phyloP scores from a whole-genome alignment of 2,888 invertebrate genomes.

The Odontomyia ornata region DNA sequence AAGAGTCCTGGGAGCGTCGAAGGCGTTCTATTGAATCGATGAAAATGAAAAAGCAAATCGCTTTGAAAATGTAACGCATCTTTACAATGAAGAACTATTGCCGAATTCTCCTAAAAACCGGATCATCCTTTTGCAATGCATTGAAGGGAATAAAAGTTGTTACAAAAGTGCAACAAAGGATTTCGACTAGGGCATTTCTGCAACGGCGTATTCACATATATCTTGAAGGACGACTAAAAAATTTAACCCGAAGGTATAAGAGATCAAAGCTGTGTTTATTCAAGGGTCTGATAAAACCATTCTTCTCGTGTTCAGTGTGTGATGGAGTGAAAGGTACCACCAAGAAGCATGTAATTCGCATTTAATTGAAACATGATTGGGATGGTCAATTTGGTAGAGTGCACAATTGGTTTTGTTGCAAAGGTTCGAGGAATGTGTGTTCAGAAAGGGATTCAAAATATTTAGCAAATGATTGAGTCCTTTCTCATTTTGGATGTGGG shows the following conservation, averaged over 20 bases:
- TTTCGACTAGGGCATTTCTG: neutral
- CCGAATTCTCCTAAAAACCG: conserved; percentile 49
- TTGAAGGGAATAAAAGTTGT: conserved; percentile 43
- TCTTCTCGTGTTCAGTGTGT: neutral
- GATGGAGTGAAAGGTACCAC: conserved; percentile 46
- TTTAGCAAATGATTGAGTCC: no score
- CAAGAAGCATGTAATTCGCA: conserved; percentile 50
- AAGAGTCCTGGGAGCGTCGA: neutral
- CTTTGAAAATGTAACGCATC: conserved; percentile 41
- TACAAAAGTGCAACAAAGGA: conserved; percentile 50
- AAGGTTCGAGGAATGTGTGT: no score
- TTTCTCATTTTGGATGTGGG: no score
- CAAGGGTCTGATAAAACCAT: conserved; percentile 34
- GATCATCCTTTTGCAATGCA: conserved; percentile 49
- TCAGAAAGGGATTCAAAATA: no score
- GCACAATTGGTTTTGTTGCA: no score
- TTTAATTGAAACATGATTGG: conserved; percentile 49
- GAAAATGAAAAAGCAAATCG: conserved; percentile 34
- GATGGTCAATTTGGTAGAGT: conserved; percentile 42
- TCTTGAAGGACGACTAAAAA: conserved; percentile 46
- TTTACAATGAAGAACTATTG: conserved; percentile 22
- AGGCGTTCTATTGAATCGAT: conserved; percentile 23
- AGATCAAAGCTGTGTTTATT: conserved; percentile 49
- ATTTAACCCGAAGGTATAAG: conserved; percentile 46
- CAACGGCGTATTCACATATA: neutral